Percentiles rank a stretch among this genome's conserved stretches.
Conservation (phyloP, 2,888 invertebrate species). For the Drosophila maculinotata region DNA sequence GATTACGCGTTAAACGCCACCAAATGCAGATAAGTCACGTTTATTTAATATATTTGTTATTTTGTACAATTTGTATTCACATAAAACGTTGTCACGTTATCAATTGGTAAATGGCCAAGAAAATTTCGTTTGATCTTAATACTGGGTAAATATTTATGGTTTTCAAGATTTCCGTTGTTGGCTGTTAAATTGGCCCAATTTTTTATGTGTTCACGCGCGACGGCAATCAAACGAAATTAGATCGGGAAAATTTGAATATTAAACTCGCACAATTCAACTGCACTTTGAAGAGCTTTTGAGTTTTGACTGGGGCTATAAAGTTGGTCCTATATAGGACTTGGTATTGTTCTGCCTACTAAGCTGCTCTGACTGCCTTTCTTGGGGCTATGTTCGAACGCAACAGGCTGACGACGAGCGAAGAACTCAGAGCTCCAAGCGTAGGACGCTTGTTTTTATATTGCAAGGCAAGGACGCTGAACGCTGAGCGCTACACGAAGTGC, state of each 20-base stretch:
- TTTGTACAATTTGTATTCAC: slow-evolving; percentile 36
- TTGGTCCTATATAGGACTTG: slow-evolving; percentile 10
- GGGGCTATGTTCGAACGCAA: slow-evolving; percentile 78
- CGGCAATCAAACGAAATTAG: slow-evolving; percentile 51
- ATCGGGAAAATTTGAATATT: slow-evolving; percentile 32
- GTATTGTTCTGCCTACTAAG: not conserved
- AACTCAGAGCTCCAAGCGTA: slow-evolving; percentile 80
- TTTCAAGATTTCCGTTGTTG: slow-evolving; percentile 56
- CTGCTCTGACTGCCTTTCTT: slow-evolving; percentile 23
- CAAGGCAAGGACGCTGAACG: slow-evolving; percentile 40
- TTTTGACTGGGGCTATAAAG: slow-evolving; percentile 10
- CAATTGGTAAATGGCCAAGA: slow-evolving; percentile 60
- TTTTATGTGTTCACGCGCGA: slow-evolving; percentile 58
- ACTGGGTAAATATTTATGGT: slow-evolving; percentile 63
- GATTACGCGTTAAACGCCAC: slow-evolving; percentile 18
- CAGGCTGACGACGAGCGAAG: slow-evolving; percentile 84
- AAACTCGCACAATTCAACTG: slow-evolving; percentile 18
- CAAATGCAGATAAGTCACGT: slow-evolving; percentile 32
- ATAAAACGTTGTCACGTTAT: slow-evolving; percentile 59
- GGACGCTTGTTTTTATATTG: slow-evolving; percentile 83
- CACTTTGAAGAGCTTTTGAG: slow-evolving; percentile 25
- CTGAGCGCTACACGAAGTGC: slow-evolving; percentile 40
- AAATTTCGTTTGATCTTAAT: slow-evolving; percentile 55
- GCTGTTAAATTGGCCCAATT: slow-evolving; percentile 43
- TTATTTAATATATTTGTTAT: slow-evolving; percentile 4